phyloP scores from a whole-genome alignment of 2,888 invertebrate genomes.

The Creontiades dilutus region DNA sequence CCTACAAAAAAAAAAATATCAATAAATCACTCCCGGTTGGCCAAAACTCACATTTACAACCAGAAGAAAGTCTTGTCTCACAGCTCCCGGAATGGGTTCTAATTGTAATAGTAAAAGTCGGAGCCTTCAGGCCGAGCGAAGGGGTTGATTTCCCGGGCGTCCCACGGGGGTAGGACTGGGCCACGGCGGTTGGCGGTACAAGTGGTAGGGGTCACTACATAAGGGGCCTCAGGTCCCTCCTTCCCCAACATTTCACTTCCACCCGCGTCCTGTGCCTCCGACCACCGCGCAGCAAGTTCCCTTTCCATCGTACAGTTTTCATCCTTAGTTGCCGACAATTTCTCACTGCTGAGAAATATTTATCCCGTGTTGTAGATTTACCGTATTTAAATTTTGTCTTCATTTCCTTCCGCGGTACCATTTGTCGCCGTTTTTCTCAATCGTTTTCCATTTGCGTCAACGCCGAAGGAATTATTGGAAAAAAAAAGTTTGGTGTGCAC shows the following conservation, averaged over 20 bases:
- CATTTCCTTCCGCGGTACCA: neutral
- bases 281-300: slow-evolving; percentile 37
- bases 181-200: neutral
- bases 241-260: slow-evolving; percentile 26
- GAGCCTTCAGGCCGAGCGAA: neutral
- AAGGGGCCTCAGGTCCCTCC: slow-evolving; percentile 31
- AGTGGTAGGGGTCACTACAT: slow-evolving; percentile 51
- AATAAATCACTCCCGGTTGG: neutral
- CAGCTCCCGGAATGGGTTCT: neutral
- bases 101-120: neutral
- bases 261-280: slow-evolving; percentile 41
- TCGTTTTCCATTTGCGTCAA: too few relatives aligned
- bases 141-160: slow-evolving; percentile 15
- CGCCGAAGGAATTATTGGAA: too few relatives aligned
- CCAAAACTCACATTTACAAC: neutral
- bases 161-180: neutral
- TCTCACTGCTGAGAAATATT: too few relatives aligned
- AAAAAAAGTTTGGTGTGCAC: too few relatives aligned
- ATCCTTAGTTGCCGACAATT: neutral
- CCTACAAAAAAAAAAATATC: neutral
- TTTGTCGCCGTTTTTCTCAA: too few relatives aligned
- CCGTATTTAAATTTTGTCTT: neutral
- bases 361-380: neutral
- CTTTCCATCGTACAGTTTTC: neutral
- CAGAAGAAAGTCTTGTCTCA: neutral